These are phyloP conservation scores for Drosophila kurseongensis DNA, from an alignment of 1,140 invertebrate genomes.

Conservation along the genomic window DNA sequence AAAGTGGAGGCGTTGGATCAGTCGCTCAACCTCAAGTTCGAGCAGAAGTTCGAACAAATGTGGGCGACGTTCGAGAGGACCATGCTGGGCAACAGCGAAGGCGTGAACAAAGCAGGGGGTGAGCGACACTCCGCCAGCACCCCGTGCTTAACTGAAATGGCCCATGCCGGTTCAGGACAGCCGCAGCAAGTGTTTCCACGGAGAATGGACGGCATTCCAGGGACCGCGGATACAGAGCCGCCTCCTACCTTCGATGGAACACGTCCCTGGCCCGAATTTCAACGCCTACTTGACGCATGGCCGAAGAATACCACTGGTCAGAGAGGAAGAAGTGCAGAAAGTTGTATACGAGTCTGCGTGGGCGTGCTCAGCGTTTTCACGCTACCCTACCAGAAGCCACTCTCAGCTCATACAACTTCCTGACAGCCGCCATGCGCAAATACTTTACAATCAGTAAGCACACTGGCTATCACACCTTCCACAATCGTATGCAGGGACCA, in stretches of 20 bases:
- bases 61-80: no score
- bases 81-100: no score
- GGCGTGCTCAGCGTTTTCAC: not conserved
- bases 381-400: not conserved
- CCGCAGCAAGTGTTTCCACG: not conserved
- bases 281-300: not conserved
- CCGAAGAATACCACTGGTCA: not conserved
- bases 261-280: no score
- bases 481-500: not conserved
- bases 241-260: no score
- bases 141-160: not conserved
- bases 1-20: no score
- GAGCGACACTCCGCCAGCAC: not conserved
- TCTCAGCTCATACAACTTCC: not conserved
- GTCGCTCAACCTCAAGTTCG: no score
- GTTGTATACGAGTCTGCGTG: not conserved
- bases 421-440: not conserved
- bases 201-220: not conserved
- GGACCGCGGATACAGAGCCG: not conserved
- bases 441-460: not conserved
- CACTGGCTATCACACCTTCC: not conserved
- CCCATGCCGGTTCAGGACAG: not conserved
- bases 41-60: no score
- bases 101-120: no score
- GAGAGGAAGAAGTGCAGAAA: not conserved